Conservation (phyloP, 1,140 invertebrate species). For the Plectus sambesii region DNA sequence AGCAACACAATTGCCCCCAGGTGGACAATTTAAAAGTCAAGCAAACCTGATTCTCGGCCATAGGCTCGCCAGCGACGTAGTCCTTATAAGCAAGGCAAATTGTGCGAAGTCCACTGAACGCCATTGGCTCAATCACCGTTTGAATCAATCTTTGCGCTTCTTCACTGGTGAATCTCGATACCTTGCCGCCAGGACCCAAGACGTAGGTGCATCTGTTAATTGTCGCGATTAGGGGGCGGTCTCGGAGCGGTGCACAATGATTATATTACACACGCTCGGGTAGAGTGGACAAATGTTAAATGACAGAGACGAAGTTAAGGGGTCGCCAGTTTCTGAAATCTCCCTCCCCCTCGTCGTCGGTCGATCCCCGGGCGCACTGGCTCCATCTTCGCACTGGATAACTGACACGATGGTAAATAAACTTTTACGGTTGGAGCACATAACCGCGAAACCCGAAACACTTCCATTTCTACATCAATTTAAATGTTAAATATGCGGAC, state of each 20-base stretch:
- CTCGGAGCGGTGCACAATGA: background rate
- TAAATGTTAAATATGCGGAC: too few species aligned
- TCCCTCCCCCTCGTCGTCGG: too few species aligned
- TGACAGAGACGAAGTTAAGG: too few species aligned
- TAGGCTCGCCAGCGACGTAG: slow-evolving; percentile 69
- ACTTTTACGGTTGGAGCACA: too few species aligned
- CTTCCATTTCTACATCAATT: too few species aligned
- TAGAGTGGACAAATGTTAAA: too few species aligned
- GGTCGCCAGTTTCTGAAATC: too few species aligned
- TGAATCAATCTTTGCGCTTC: slow-evolving; percentile 82
- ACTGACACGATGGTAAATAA: too few species aligned
- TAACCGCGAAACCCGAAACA: slow-evolving; percentile 9
- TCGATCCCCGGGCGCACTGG: too few species aligned
- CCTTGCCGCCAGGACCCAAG: slow-evolving; percentile 75
- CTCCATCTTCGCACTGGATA: too few species aligned
- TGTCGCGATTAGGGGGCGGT: background rate
- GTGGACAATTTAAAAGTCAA: slow-evolving; percentile 19
- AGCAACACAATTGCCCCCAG: too few species aligned
- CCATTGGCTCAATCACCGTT: slow-evolving; percentile 97
- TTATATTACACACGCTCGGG: too few species aligned
- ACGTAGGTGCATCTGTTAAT: slow-evolving; percentile 63
- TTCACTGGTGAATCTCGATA: slow-evolving; percentile 75
- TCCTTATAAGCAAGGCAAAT: slow-evolving; percentile 57
- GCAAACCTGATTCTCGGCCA: slow-evolving; percentile 23
- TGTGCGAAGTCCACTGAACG: slow-evolving; percentile 87